Conservation (phyloP, 2,888 invertebrate genomes). For the Nemapogon koenigi region DNA sequence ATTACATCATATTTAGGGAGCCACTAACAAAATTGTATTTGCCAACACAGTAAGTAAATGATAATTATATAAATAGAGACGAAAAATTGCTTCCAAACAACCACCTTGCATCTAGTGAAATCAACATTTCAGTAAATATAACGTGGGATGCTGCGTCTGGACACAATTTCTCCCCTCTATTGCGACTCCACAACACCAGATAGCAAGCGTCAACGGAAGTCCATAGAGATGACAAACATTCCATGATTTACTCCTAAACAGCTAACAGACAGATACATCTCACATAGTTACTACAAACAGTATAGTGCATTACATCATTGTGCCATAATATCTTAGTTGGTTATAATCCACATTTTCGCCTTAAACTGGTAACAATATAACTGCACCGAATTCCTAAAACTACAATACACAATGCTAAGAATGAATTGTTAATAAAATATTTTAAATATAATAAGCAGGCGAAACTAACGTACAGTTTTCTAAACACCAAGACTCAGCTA, state of each 20-base stretch:
- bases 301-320: too few relatives aligned
- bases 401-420: conserved; percentile 31
- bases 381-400: conserved; percentile 23
- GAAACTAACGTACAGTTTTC: conserved; percentile 54
- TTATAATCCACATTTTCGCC: not conserved
- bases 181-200: too few relatives aligned
- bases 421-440: conserved; percentile 60
- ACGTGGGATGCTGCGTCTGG: conserved; percentile 60
- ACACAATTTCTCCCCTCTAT: too few relatives aligned
- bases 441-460: conserved; percentile 28
- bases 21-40: conserved; percentile 26
- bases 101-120: conserved; percentile 53
- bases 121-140: conserved; percentile 49
- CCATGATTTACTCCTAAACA: too few relatives aligned
- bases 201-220: too few relatives aligned
- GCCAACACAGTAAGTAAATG: conserved; percentile 34
- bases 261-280: not conserved
- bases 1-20: conserved; percentile 15
- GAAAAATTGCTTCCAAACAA: conserved; percentile 23
- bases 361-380: not conserved
- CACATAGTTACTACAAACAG: too few relatives aligned
- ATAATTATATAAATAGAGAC: conserved; percentile 37
- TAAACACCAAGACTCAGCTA: conserved; percentile 36
- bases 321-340: too few relatives aligned
- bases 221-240: too few relatives aligned